phyloP scores from a whole-genome alignment of 2,888 invertebrate genomes.

The Sphecodes monilicornis region DNA sequence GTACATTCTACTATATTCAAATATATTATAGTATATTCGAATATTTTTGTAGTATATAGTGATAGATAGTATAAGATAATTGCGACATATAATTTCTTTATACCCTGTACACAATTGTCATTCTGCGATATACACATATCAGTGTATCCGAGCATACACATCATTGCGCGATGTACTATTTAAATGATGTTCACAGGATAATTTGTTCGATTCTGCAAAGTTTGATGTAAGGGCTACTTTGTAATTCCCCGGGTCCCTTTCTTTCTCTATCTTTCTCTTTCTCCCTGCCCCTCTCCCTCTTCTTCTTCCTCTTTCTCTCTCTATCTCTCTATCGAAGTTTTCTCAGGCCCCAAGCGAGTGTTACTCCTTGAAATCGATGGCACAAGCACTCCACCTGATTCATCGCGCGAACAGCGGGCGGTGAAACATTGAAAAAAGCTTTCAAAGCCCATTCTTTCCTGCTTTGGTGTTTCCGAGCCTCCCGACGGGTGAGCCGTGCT shows the following conservation, averaged over 20 bases:
- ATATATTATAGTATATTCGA: no score
- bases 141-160: no score
- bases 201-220: no score
- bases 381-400: constrained; percentile 28
- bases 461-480: constrained; percentile 15
- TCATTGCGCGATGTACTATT: no score
- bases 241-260: neutral
- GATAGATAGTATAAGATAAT: no score
- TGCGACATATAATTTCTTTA: no score
- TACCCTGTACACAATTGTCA: no score
- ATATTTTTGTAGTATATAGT: no score
- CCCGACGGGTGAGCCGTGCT: constrained; percentile 51
- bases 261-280: neutral
- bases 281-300: neutral
- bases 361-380: constrained; percentile 38
- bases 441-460: constrained; percentile 48
- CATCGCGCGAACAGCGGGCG: constrained; percentile 43
- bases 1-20: no score
- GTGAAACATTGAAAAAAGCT: constrained; percentile 57
- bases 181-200: no score
- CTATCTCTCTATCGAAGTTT: neutral
- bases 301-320: neutral
- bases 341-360: neutral
- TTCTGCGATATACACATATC: no score
- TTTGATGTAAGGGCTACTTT: neutral